Base-by-base conservation (phyloP, 2,113 vertebrate genomes). In the Spizaetus ornatus region DNA sequence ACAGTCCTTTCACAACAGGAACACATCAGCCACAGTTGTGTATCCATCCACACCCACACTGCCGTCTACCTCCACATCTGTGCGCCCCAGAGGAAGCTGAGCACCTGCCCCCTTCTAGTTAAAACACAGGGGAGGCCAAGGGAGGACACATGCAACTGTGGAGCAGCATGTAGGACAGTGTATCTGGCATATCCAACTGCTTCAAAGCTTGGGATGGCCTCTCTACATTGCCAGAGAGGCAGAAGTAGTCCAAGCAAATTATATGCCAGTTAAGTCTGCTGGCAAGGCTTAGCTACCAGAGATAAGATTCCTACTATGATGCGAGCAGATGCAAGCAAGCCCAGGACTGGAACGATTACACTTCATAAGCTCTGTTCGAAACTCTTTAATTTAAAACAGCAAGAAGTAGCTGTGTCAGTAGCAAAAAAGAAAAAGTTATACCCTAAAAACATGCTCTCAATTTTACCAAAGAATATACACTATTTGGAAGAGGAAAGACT, bases 11-110 rank as follows among this genome's bases (percentile, higher is more conserved):
- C 56, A 31, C 38, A 82, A 88, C 16, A 93, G 70, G 74, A 93
- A 84, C 55, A 32, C 1, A 1, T 11, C 48, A 69, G 38, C 66
- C 4, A 0, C 77, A 55, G 38, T 0, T 47, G 25, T 0, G 2
- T 7, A 78, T 18, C 59, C 78, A 66, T 78, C 79, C 74, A 56
- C 15, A 42, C 18, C 58, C 66, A 76, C 65, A 14, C 13, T 12
- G 43, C 36, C 1, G 0, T 18, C 82, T 1, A 65, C 31, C 40
- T 43, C 42, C 13, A 31, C 40, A 62, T 29, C 61, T 9, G 7
- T 10, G 16, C 2, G 0, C 11, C 21, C 63, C 32, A 56, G 9
- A 56, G 55, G 34, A 77, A 85, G 36, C 58, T 26, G 11, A 52
- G 22, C 20, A 9, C 56, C 56, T 29, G 56, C n/a, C 45, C 53